phyloP scores from a whole-genome alignment of 2,888 invertebrate species.

The Drosophila maculinotata region DNA sequence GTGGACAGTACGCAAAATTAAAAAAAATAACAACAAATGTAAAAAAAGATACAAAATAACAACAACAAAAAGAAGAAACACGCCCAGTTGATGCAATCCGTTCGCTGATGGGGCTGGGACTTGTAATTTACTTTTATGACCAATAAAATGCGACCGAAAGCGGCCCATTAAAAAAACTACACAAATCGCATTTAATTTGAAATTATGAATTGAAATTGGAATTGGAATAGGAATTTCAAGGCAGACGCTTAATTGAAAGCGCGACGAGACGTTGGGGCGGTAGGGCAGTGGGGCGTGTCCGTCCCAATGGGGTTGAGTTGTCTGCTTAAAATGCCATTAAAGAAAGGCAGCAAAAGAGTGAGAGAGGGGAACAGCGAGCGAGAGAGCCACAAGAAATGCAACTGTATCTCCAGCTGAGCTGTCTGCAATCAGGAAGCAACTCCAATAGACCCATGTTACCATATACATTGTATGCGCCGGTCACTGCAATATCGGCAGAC shows the following conservation, averaged over 20 bases:
- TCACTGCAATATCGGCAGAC: constrained; percentile 8
- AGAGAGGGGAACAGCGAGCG: neutral
- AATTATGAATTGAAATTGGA: constrained; percentile 58
- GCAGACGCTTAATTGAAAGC: constrained; percentile 45
- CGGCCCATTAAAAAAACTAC: constrained; percentile 40
- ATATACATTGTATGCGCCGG: neutral
- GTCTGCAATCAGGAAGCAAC: constrained; percentile 43
- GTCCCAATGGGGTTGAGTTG: constrained; percentile 32
- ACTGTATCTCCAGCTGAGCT: constrained; percentile 23
- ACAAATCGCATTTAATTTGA: constrained; percentile 52
- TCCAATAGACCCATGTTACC: constrained; percentile 9
- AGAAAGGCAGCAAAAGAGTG: neutral
- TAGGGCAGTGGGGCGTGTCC: constrained; percentile 11
- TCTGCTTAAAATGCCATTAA: constrained; percentile 70
- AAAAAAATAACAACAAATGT: constrained; percentile 8
- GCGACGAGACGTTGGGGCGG: constrained; percentile 27
- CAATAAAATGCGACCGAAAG: constrained; percentile 56
- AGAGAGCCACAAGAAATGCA: no score
- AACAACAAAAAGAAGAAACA: neutral
- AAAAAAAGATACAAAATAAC: neutral
- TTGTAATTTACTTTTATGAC: constrained; percentile 59
- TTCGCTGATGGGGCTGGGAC: no score
- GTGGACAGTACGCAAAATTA: constrained; percentile 32
- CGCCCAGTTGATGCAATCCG: constrained; percentile 23
- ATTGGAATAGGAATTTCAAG: constrained; percentile 35